phyloP scores from a whole-genome alignment of 2,113 vertebrate species.

The Hippocampus guttulatus region DNA sequence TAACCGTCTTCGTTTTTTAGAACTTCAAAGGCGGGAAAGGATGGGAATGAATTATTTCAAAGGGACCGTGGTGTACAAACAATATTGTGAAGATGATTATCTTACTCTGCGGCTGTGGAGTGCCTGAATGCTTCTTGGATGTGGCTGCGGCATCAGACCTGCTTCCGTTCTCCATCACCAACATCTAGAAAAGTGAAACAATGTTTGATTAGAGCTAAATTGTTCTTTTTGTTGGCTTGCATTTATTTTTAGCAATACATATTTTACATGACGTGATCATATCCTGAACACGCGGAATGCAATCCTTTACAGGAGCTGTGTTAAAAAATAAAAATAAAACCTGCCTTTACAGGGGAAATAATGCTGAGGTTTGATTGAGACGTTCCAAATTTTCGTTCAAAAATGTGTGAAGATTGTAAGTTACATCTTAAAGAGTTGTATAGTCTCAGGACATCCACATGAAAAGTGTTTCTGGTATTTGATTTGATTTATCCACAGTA shows the following conservation, averaged over 20 bases:
- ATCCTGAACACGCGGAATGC: not conserved
- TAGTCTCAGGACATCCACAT: not conserved
- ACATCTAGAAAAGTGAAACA: not conserved
- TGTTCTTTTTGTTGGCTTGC: not conserved
- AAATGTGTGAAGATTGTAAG: not conserved
- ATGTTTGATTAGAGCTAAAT: conserved; percentile 2
- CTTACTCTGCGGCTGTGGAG: conserved; percentile 71
- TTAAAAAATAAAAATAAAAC: not conserved
- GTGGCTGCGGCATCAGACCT: conserved; percentile 62
- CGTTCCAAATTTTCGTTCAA: not conserved
- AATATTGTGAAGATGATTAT: not conserved
- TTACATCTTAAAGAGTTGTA: not conserved
- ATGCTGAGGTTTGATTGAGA: not conserved
- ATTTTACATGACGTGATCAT: not conserved
- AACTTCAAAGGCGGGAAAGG: conserved; percentile 54
- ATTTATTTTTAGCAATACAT: not conserved
- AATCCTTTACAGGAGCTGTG: not conserved
- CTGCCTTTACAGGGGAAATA: not conserved
- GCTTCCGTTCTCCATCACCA: conserved; percentile 67
- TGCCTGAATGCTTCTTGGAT: conserved; percentile 62
- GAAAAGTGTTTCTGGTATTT: not conserved
- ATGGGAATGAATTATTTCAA: not conserved
- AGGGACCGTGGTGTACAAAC: not conserved
- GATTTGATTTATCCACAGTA: not conserved
- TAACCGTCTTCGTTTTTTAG: conserved; percentile 78